These are phyloP conservation scores for Gadus chalcogrammus DNA, from an alignment of 2,113 vertebrate genomes.

Conservation along the genomic window DNA sequence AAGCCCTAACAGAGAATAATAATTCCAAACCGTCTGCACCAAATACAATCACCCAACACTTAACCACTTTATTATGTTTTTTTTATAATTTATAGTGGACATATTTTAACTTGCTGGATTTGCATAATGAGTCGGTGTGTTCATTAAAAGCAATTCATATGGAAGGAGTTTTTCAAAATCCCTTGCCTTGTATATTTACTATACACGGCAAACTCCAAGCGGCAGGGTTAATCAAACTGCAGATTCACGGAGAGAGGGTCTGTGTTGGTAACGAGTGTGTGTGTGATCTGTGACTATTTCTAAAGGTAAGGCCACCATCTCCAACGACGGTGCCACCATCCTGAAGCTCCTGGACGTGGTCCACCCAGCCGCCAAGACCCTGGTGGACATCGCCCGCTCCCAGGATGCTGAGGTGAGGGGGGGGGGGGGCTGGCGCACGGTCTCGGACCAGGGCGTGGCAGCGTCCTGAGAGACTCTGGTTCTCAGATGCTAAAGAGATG, in stretches of 20 bases:
- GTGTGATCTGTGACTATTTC: slow-evolving; percentile 9
- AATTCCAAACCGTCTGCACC: not conserved
- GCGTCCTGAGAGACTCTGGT: too few species aligned
- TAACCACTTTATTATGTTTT: not conserved
- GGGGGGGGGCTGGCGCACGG: too few species aligned
- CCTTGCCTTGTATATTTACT: too few species aligned
- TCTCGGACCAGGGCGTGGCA: too few species aligned
- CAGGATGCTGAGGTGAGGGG: slow-evolving; percentile 91
- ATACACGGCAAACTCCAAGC: too few species aligned
- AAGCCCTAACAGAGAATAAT: slow-evolving; percentile 29
- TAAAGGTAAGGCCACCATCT: slow-evolving; percentile 95
- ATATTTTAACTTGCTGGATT: too few species aligned
- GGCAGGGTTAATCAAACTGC: too few species aligned
- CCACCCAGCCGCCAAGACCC: slow-evolving; percentile 92
- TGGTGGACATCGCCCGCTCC: slow-evolving; percentile 96
- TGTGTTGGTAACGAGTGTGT: not conserved
- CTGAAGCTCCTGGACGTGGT: slow-evolving; percentile 95
- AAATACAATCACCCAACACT: not conserved
- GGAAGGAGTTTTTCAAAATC: too few species aligned
- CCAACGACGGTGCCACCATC: slow-evolving; percentile 97
- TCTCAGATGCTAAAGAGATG: too few species aligned
- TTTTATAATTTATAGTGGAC: not conserved
- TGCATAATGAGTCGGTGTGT: too few species aligned
- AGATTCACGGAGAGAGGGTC: too few species aligned
- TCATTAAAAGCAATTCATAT: too few species aligned